These are phyloP conservation scores for Paramacrobiotus metropolitanus DNA, from an alignment of 1,140 invertebrate species.

Conservation along the genomic window DNA sequence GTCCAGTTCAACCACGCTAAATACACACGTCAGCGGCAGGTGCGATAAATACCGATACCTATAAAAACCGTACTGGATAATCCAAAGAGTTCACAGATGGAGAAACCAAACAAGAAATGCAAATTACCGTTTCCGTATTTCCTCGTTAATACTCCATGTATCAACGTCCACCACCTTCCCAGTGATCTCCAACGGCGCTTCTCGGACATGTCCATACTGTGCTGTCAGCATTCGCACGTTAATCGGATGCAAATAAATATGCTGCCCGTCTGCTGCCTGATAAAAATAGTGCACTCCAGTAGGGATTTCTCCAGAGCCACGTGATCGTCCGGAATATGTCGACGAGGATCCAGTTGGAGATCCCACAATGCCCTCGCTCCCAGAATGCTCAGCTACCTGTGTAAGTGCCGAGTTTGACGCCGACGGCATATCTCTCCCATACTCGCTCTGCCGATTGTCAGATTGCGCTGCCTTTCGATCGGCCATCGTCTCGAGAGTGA, in stretches of 20 bases:
- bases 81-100: too few species aligned
- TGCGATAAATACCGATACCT: conserved; percentile 49
- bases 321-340: too few species aligned
- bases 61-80: too few species aligned
- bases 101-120: not conserved
- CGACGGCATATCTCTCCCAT: too few species aligned
- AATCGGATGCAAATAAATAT: conserved; percentile 68
- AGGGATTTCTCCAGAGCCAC: not conserved
- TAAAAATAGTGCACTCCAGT: conserved; percentile 12
- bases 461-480: too few species aligned
- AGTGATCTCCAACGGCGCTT: conserved; percentile 42
- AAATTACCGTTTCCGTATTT: conserved; percentile 17
- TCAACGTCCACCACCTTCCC: conserved; percentile 54
- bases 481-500: too few species aligned
- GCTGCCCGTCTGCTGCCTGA: conserved; percentile 47
- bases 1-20: conserved; percentile 65
- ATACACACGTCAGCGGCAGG: conserved; percentile 63
- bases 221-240: conserved; percentile 69
- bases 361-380: not conserved
- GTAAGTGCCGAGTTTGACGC: too few species aligned
- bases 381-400: too few species aligned
- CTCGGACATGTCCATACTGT: conserved; percentile 53
- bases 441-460: too few species aligned
- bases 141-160: conserved; percentile 52
- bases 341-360: not conserved